phyloP scores from a whole-genome alignment of 1,140 invertebrate genomes.

The Drosophila kohkoa region DNA sequence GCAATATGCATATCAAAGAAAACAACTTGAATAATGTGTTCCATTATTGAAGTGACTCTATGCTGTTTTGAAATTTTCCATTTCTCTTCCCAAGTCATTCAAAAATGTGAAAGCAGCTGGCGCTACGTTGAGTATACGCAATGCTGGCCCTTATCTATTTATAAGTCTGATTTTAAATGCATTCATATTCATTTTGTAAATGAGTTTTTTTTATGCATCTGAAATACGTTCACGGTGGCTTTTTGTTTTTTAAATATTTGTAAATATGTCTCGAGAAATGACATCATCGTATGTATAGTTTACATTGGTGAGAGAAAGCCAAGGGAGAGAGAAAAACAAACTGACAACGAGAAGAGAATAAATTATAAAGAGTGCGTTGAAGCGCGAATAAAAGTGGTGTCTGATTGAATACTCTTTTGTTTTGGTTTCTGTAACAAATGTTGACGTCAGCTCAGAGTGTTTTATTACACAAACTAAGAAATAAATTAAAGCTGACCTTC shows the following conservation, averaged over 20 bases:
- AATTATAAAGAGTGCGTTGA: too few species aligned
- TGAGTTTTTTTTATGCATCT: too few species aligned
- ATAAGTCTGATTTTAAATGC: neutral
- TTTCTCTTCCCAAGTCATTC: too few species aligned
- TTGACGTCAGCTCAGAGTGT: too few species aligned
- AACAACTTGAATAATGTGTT: neutral
- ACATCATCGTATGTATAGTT: neutral
- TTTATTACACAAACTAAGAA: too few species aligned
- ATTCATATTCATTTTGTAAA: neutral
- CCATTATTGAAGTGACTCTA: neutral
- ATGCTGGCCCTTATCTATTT: neutral
- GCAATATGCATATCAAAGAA: too few species aligned
- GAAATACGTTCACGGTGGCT: too few species aligned
- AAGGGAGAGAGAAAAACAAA: neutral
- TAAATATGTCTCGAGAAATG: neutral
- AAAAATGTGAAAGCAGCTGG: too few species aligned
- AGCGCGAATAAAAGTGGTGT: neutral
- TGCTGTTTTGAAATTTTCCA: neutral
- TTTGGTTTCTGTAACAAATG: neutral
- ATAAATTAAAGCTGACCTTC: neutral
- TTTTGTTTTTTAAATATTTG: neutral
- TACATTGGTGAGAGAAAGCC: neutral
- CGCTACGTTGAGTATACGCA: too few species aligned
- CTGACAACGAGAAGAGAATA: neutral
- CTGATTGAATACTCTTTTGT: neutral